phyloP scores from a whole-genome alignment of 2,113 vertebrate species.

The Gallinago paraguaiae region DNA sequence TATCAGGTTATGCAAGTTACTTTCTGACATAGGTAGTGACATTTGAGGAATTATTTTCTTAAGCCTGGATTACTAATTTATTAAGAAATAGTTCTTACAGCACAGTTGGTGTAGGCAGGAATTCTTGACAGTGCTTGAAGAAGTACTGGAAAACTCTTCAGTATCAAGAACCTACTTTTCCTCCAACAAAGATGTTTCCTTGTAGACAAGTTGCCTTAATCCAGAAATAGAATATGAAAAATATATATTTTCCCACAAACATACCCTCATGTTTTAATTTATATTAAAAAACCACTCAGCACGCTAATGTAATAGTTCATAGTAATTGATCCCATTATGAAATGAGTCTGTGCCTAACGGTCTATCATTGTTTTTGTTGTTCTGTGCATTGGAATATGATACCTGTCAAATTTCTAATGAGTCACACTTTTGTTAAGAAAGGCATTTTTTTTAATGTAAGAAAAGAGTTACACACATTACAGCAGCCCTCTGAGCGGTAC shows the following conservation, averaged over 20 bases:
- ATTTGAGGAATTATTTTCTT: constrained; percentile 23
- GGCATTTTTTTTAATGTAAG: constrained; percentile 40
- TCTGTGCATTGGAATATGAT: neutral
- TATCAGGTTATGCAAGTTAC: neutral
- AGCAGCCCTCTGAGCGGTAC: neutral
- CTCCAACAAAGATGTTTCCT: neutral
- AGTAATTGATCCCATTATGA: neutral
- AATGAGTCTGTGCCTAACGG: neutral
- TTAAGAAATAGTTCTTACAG: constrained; percentile 19
- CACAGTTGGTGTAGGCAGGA: neutral
- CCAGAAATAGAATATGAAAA: neutral
- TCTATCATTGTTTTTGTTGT: neutral
- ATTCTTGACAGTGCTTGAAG: neutral
- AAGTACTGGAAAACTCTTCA: neutral
- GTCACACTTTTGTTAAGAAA: constrained; percentile 44
- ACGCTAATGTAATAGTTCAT: neutral
- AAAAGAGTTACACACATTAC: neutral
- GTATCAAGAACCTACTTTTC: neutral
- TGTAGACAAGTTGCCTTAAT: neutral
- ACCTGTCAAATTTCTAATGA: constrained; percentile 8
- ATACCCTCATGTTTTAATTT: neutral
- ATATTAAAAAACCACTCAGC: neutral
- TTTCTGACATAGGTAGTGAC: neutral
- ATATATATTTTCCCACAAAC: neutral
- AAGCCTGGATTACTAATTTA: neutral